Percentiles rank a stretch among this genome's conserved stretches.
Conservation (phyloP, 2,797 vertebrate genomes). For the Petrocephalus sullivani region DNA sequence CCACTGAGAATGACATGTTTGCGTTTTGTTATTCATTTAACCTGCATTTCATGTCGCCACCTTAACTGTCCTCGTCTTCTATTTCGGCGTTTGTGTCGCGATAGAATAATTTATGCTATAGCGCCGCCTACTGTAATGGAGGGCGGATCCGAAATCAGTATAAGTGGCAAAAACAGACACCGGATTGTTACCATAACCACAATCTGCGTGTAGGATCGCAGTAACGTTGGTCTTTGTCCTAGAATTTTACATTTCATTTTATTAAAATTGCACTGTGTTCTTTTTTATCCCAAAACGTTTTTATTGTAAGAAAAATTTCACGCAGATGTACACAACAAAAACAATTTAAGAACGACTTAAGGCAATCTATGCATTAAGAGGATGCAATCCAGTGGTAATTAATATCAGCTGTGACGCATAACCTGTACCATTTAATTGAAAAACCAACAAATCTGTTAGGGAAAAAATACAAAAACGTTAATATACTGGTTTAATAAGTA, state of each 20-base stretch:
- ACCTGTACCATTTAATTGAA: too few species aligned
- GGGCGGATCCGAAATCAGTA: background rate
- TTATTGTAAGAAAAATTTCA: background rate
- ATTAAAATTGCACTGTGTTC: background rate
- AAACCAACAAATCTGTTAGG: too few species aligned
- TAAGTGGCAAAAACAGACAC: background rate
- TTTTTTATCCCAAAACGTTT: background rate
- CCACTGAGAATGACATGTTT: background rate
- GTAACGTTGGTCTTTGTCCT: background rate
- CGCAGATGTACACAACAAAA: background rate
- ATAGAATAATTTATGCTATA: background rate
- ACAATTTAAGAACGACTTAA: too few species aligned
- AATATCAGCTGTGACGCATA: too few species aligned
- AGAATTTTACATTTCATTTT: background rate
- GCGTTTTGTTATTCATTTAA: background rate
- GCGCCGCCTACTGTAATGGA: constrained; percentile 1
- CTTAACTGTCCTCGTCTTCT: background rate
- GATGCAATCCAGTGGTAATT: too few species aligned
- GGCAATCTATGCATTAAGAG: too few species aligned
- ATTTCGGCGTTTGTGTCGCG: background rate
- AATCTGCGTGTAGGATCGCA: background rate
- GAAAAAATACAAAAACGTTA: too few species aligned
- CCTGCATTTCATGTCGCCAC: background rate
- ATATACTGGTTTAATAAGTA: too few species aligned
- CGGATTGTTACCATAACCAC: background rate